Base-by-base conservation (phyloP, 1,140 invertebrate species). In the Drosophila subobscura region DNA sequence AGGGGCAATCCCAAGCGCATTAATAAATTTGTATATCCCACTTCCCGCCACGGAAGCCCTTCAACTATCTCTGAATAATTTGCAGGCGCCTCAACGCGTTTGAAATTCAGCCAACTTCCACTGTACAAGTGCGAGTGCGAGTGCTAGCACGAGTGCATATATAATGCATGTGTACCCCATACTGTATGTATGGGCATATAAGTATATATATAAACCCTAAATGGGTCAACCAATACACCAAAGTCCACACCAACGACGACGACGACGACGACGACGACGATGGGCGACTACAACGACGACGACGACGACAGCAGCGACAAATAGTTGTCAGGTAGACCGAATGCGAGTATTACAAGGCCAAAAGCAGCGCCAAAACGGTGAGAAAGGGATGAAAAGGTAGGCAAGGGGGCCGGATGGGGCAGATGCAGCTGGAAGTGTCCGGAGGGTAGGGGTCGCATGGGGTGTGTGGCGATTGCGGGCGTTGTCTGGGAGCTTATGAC, bases 251-350 rank as follows among this genome's bases (percentile, higher is more conserved):
- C 33, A 37, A 37, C 33, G 33, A 37, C 47, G 14, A 42, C 47
- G 4, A 50, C 55, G 16, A 20, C 16, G 55, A 37, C 68, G 10
- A 42, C 50, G 27, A 10, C 68, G 29, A 20, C 44, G 42, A 44
- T 45, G 33, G 53, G 37, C 56, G 51, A 49, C 56, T 27, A 33
- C 65, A 71, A 20, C 68, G 29, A 20, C 44, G 42, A 44, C 55
- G 53, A 46, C 56, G 51, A 49, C 56, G 37, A 33, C 65, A 71
- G 54, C 63, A 66, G 61, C 75, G 57, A 78, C 71, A 83, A 83
- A 78, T 67, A 66, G 71, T 84, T 83, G 68, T 84, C 79, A 83
- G 79, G 79, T 83, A 67, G 71, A 49, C 56, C 60, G 52, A 37
- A 59, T 37, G 12, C 42, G 54, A 57, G 45, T 50, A 42, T 46